Evolutionary conservation across 35 echinoderm and acorn worm genomes (phyloP).

Genomic region (Hemicentrotus pulcherrimus): DNA sequence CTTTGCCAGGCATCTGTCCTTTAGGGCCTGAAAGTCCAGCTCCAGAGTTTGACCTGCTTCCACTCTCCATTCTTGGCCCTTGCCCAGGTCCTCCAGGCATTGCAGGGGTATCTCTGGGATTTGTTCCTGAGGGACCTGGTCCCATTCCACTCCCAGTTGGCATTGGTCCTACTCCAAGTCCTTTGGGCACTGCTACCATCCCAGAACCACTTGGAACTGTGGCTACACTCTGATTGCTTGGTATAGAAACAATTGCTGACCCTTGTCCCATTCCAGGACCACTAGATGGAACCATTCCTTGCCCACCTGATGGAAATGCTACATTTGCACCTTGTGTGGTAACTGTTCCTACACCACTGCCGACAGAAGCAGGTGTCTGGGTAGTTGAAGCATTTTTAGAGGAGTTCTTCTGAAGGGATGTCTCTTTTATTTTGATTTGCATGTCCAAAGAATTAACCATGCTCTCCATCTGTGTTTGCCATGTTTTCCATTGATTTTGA

Average conservation of each 20-base stretch:
- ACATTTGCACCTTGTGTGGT: not conserved
- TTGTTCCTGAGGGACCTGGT: not conserved
- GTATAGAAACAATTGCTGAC: not conserved
- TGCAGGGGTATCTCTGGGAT: not conserved
- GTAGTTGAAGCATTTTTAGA: not conserved
- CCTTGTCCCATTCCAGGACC: not conserved
- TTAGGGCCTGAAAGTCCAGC: not conserved
- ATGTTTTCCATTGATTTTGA: slow-evolving; percentile 46
- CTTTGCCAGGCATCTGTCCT: slow-evolving; percentile 19
- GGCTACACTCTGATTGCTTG: not conserved
- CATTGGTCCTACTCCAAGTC: not conserved
- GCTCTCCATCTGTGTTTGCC: slow-evolving; percentile 49
- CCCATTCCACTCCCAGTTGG: slow-evolving; percentile 20
- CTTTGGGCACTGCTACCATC: not conserved
- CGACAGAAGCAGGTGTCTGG: not conserved
- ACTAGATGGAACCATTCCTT: not conserved
- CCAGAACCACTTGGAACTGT: not conserved
- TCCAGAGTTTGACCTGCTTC: not conserved
- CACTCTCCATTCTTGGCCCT: not conserved
- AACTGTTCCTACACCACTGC: not conserved
- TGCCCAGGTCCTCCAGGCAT: not conserved
- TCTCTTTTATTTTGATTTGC: slow-evolving; percentile 40
- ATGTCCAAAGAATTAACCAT: slow-evolving; percentile 19
- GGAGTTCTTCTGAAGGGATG: not conserved
- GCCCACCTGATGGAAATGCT: not conserved